Base-by-base conservation (phyloP, 2,888 invertebrate species). In the Tubulanus polymorphus region DNA sequence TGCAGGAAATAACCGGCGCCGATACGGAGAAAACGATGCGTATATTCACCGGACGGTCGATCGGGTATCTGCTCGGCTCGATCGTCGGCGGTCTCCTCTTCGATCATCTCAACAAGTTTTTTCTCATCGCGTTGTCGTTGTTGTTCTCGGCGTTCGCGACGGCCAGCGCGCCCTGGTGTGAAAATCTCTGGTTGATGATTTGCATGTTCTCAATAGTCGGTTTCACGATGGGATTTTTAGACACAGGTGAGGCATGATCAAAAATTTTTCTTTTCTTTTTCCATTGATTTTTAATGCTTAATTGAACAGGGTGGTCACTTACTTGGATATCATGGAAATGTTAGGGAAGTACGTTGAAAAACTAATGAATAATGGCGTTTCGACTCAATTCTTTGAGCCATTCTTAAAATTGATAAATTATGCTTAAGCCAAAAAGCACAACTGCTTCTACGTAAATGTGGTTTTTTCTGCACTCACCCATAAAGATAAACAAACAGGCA, bases 61-160 rank as follows among this genome's bases (percentile, higher is more conserved):
- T 73, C 6, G 81, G 81, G 2, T 80, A 80, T 60, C 65, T 81
- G 3, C 56, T 76, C 10, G 81, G 81, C 23, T 76, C 80, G 1
- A 64, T 80, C 25, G 56, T 78, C 6, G 79, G 76, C 2, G 78
- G 78, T 26, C 60, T 74, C 27, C 60, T 78, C 26, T 74, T 75
- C 64, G 75, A 75, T 61, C 62, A 65, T 55, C 66, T 76, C 57
- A 72, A 75, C 57, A 76, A 79, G 58, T 73, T 78, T 55, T 71
- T 79, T 37, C 66, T 81, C 30, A 67, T 81, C 12, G 75, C 75
- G 53, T 64, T 77, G 48, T 74, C 76, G 6, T 65, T 81, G 48
- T 60, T 79, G 15, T 62, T 75, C 37, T 75, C 78, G 2, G 71
- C 79, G 2, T 57, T 80, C 3, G 78, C 76, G 45, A 77, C 81